Conservation (phyloP, 1,140 invertebrate species). For the Trialeurodes vaporariorum region DNA sequence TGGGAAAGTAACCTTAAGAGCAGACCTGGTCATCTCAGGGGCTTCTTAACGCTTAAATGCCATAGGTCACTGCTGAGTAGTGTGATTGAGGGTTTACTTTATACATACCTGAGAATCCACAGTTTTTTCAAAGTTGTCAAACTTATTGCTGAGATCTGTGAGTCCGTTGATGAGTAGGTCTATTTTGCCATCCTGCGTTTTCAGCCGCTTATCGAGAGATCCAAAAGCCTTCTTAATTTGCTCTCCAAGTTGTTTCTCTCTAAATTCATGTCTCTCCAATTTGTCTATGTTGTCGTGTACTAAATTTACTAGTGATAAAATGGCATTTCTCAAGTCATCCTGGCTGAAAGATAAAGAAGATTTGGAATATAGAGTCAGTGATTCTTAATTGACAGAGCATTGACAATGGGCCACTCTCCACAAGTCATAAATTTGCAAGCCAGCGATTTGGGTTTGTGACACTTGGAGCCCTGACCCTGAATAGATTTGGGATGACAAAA, state of each 20-base stretch:
- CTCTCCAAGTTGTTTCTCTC: constrained; percentile 65
- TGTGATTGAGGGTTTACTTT: no score
- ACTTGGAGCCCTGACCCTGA: no score
- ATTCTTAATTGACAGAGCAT: neutral
- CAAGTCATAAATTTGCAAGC: no score
- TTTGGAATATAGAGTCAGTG: neutral
- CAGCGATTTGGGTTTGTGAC: no score
- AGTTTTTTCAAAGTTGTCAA: constrained; percentile 44
- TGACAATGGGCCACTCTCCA: no score
- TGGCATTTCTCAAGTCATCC: constrained; percentile 67
- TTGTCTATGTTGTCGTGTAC: constrained; percentile 67
- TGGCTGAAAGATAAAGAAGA: constrained; percentile 43
- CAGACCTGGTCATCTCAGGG: no score
- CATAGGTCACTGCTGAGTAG: no score
- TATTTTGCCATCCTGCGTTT: constrained; percentile 38
- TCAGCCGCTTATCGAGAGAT: constrained; percentile 56
- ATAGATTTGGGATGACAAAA: neutral
- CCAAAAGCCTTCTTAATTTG: constrained; percentile 59
- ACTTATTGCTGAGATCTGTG: constrained; percentile 14
- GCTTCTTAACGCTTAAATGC: no score
- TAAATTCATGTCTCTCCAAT: constrained; percentile 67
- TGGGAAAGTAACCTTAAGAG: no score
- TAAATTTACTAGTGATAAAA: constrained; percentile 67
- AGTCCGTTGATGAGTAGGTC: constrained; percentile 50
- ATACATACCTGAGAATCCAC: neutral